Evolutionary conservation across 2,113 vertebrate species (phyloP), one percentile per base, ranked within the genome.

Genomic region (Melanotaenia duboulayi): DNA sequence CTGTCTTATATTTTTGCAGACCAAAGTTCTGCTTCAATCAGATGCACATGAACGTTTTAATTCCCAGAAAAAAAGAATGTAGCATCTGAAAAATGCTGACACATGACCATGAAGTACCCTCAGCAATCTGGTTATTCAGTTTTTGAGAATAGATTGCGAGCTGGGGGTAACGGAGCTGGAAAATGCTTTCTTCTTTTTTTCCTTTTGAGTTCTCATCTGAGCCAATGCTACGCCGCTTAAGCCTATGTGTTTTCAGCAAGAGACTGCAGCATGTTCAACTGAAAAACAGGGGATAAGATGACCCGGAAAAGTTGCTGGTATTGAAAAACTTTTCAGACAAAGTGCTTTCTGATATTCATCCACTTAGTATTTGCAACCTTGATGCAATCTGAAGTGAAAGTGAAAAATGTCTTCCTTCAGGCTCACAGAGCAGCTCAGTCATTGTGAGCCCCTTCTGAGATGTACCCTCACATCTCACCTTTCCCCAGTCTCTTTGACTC

Each of bases 401-500:
- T 5, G 25, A 70, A 60, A 13, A 24, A 42, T 51, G 20, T 35
- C 51, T 37, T 50, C 52, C 51, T 19, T 76, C 52, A 11, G 70
- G 61, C 48, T 60, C 51, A 28, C 28, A 28, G 28, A 28, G 28
- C 32, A 35, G 32, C 32, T 35, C 8, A 1, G 32, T 35, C 32
- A 7, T 9, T 35, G 32, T 35, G 5, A 5, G 32, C 32, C 32
- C 32, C 32, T 9, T 35, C 32, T 35, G 32, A n/a, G n/a, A n/a
- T n/a, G 32, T 35, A 59, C 20, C 28, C 20, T 37, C 17, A n/a
- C 13, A 42, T 66, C 90, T 93, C 93, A 99, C 97, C 96, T 98
- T 98, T 90, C 97, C 97, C 97, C 97, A 99, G 92, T 99, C 97
- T 85, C 97, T 95, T 82, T 98, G 96, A 93, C 97, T 99, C 91